Evolutionary conservation across 2,113 vertebrate species (phyloP), one percentile per base, ranked within the genome.

Genomic region (Hydrolagus affinis): DNA sequence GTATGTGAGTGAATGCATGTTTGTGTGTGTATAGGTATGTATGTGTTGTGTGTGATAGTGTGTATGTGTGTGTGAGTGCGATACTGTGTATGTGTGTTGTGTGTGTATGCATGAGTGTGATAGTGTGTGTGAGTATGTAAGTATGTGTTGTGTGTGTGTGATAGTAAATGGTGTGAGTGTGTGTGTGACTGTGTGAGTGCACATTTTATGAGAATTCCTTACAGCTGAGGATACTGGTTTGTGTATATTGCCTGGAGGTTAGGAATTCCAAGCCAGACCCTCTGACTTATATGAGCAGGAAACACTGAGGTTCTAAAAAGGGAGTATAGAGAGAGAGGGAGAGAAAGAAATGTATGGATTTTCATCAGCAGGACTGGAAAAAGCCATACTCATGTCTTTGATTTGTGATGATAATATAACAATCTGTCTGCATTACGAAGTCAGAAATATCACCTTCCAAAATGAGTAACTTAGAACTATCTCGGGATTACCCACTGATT

Each of bases 141-240:
- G 2, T 44, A 6, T 44, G 44, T 44, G 44, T n/a, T n/a, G n/a
- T 8, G 69, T 70, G 69, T n/a, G 69, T 70, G 69, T 70, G 69
- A 2, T n/a, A n/a, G n/a, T n/a, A n/a, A n/a, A n/a, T n/a, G n/a
- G n/a, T n/a, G n/a, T n/a, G n/a, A n/a, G n/a, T 8, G 69, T 70
- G 69, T n/a, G 69, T 70, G 69, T 70, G 69, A 2, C 0, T 19
- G 17, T 70, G 59, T 30, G 25, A 62, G 57, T 80, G 32, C 66
- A 28, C 62, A 83, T 88, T 93, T 93, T 92, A 93, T 87, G 90
- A 88, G 92, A 91, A 92, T 93, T 93, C 92, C 91, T 91, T 12
- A 0, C 87, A 0, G 77, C 86, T 86, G 89, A 91, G 88, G 87
- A 89, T 88, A 90, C 80, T 86, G 88, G 6, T 86, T 89, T 57